A percentile compares a stretch with the other conserved stretches of the same genome.
Evolutionary conservation across 2,797 vertebrate species (phyloP).

Genomic region (Acomys russatus): DNA sequence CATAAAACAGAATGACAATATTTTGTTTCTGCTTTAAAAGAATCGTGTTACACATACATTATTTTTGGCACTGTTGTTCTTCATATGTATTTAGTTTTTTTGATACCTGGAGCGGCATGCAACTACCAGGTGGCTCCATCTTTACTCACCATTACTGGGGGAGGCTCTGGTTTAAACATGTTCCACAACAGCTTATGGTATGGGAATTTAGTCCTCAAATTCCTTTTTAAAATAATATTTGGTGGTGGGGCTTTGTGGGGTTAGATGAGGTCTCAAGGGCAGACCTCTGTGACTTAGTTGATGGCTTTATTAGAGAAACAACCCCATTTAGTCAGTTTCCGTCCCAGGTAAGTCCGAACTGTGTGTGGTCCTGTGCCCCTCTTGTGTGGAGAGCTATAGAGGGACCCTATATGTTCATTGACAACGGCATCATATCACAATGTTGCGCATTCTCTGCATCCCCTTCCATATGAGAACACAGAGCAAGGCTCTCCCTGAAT

Average conservation of each 20-base stretch:
- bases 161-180: background rate
- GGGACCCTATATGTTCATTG: background rate
- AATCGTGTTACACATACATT: background rate
- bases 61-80: background rate
- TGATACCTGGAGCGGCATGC: background rate
- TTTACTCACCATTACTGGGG: rapidly evolving
- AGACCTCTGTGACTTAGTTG: no score
- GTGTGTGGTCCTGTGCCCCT: background rate
- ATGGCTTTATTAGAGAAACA: background rate
- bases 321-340: background rate
- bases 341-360: background rate
- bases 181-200: background rate
- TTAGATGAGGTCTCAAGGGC: background rate
- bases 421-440: background rate
- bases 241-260: background rate
- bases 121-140: rapidly evolving
- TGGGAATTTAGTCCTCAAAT: background rate
- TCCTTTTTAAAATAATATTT: background rate
- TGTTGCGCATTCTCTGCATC: no score
- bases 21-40: background rate
- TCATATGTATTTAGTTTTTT: background rate
- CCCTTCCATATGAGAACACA: background rate
- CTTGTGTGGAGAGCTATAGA: background rate
- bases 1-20: background rate
- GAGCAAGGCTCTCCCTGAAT: background rate